phyloP scores from a whole-genome alignment of 1,140 invertebrate species.

The Cecropterus lyciades region DNA sequence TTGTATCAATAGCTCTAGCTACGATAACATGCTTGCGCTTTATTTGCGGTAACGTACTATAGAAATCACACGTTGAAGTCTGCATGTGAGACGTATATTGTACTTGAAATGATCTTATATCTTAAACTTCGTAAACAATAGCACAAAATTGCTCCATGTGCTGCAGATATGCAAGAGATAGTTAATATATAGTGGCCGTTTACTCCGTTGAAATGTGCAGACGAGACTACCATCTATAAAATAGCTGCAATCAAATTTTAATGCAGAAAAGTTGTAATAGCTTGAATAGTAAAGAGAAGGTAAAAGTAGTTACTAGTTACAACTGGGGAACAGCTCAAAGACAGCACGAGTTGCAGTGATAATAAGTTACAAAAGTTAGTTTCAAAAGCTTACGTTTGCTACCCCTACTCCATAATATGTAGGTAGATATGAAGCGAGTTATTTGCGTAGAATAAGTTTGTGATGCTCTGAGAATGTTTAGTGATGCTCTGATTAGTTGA shows the following conservation, averaged over 20 bases:
- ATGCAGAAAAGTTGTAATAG: conserved; percentile 19
- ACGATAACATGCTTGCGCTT: too few species aligned
- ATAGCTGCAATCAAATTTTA: conserved; percentile 11
- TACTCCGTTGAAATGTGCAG: not conserved
- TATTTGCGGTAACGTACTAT: too few species aligned
- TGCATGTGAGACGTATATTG: too few species aligned
- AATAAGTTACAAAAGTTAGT: conserved; percentile 25
- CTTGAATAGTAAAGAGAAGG: conserved; percentile 15
- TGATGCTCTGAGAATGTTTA: too few species aligned
- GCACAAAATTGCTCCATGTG: too few species aligned
- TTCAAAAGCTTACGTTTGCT: conserved; percentile 23
- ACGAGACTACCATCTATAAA: not conserved
- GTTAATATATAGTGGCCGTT: not conserved
- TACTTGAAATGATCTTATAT: too few species aligned
- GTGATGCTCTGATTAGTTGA: too few species aligned
- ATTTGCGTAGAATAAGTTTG: too few species aligned
- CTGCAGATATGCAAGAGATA: not conserved
- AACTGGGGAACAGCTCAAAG: conserved; percentile 24
- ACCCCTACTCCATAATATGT: not conserved
- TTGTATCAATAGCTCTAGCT: too few species aligned
- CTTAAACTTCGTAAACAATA: too few species aligned
- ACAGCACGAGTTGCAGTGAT: conserved; percentile 20
- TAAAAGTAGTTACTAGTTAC: conserved; percentile 15
- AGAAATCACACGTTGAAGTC: too few species aligned
- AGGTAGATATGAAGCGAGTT: too few species aligned